A percentile compares a stretch with the other conserved stretches of the same genome.
Evolutionary conservation across 2,797 vertebrate species (phyloP).

Genomic region (Echeneis naucrates): DNA sequence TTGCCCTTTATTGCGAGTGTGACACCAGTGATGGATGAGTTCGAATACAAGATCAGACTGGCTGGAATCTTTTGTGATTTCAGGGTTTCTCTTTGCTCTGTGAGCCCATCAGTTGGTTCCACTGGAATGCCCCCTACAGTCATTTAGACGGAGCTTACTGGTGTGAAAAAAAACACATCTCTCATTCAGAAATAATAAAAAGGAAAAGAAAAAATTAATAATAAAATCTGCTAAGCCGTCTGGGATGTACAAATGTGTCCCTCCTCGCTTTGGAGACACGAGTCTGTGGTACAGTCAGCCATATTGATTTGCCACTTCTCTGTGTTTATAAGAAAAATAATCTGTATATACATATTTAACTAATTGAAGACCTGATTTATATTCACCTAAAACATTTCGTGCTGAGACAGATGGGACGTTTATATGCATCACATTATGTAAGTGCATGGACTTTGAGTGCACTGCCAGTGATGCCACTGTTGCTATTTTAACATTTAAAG

Average conservation of each 20-base stretch:
- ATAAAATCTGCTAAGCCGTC: slow-evolving; percentile 68
- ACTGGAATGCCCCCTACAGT: slow-evolving; percentile 45
- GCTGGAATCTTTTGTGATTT: slow-evolving; percentile 66
- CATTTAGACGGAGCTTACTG: slow-evolving; percentile 41
- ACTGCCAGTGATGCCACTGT: not conserved
- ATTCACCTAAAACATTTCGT: slow-evolving; percentile 1
- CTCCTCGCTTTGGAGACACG: slow-evolving; percentile 72
- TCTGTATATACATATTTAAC: slow-evolving; percentile 9
- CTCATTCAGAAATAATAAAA: slow-evolving; percentile 36
- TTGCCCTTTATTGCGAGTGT: slow-evolving; percentile 69
- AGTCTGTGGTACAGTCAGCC: slow-evolving; percentile 59
- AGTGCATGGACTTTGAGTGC: not conserved
- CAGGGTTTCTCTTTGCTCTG: slow-evolving; percentile 50
- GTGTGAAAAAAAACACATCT: slow-evolving; percentile 41
- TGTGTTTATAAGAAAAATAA: slow-evolving; percentile 20
- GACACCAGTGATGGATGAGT: slow-evolving; percentile 79
- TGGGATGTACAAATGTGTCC: slow-evolving; percentile 69
- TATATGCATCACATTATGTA: not conserved
- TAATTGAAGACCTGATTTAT: slow-evolving; percentile 5
- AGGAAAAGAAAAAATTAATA: slow-evolving; percentile 44
- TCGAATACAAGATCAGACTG: slow-evolving; percentile 63
- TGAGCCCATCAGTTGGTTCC: slow-evolving; percentile 52
- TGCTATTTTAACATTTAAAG: not conserved
- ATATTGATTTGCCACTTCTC: slow-evolving; percentile 66
- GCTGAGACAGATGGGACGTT: not conserved